phyloP scores from a whole-genome alignment of 2,888 invertebrate species.

The Agonopterix subpropinquella region DNA sequence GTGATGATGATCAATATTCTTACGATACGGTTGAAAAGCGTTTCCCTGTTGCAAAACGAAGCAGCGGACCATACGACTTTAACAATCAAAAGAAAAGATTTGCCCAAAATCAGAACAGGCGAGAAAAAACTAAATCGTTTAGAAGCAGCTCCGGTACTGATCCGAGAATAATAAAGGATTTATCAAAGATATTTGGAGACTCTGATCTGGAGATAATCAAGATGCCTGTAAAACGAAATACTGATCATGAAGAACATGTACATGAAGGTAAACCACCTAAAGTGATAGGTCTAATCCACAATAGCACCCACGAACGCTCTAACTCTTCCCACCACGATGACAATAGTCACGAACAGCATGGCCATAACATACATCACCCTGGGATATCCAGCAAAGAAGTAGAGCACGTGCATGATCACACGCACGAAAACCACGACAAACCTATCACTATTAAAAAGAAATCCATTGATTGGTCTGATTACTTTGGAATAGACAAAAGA shows the following conservation, averaged over 20 bases:
- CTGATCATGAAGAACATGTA: conserved; percentile 42
- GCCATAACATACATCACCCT: conserved; percentile 18
- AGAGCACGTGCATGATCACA: conserved; percentile 19
- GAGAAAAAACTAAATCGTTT: conserved; percentile 44
- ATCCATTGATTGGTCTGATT: conserved; percentile 90
- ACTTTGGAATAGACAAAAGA: conserved; percentile 89
- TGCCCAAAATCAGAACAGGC: conserved; percentile 43
- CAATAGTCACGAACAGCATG: conserved; percentile 32
- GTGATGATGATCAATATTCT: conserved; percentile 57
- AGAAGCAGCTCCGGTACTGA: conserved; percentile 76
- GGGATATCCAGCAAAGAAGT: conserved; percentile 44
- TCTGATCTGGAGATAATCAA: conserved; percentile 55
- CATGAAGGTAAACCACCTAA: conserved; percentile 61
- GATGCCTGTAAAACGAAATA: conserved; percentile 73
- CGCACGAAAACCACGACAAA: conserved; percentile 46
- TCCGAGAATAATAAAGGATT: conserved; percentile 81
- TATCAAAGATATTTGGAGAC: conserved; percentile 80
- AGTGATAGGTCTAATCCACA: conserved; percentile 35
- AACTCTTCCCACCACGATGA: conserved; percentile 19
- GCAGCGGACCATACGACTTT: conserved; percentile 59
- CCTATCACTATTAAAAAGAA: conserved; percentile 82
- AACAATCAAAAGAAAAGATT: conserved; percentile 48
- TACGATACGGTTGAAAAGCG: conserved; percentile 72
- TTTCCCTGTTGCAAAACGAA: conserved; percentile 81
- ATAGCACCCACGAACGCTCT: conserved; percentile 33